Evolutionary conservation across 1,140 invertebrate species (phyloP).

Genomic region (Cotesia typhae): DNA sequence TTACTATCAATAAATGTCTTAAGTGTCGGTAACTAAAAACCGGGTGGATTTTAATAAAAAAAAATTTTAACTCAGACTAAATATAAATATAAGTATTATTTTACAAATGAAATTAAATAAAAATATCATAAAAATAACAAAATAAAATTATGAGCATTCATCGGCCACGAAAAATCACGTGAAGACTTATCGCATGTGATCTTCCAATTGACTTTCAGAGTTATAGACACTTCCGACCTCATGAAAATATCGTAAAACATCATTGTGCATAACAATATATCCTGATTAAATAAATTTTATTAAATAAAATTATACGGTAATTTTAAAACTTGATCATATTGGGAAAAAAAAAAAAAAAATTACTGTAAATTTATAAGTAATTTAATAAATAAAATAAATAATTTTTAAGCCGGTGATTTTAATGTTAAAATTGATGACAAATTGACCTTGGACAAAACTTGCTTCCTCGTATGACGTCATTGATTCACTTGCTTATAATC

Average conservation of each 20-base stretch:
- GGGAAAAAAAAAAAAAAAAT: too few species aligned
- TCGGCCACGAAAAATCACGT: slow-evolving; percentile 2
- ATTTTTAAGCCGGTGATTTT: neutral
- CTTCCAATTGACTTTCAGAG: slow-evolving; percentile 29
- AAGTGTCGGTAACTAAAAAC: too few species aligned
- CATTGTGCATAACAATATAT: too few species aligned
- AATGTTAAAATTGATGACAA: too few species aligned
- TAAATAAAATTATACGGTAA: neutral
- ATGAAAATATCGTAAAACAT: slow-evolving; percentile 30
- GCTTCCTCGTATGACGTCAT: neutral
- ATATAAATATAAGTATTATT: too few species aligned
- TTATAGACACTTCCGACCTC: slow-evolving; percentile 20
- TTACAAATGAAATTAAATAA: neutral
- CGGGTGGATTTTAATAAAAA: too few species aligned
- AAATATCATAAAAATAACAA: neutral
- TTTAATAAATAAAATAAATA: neutral
- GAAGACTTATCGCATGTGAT: slow-evolving; percentile 24
- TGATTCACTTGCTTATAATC: neutral
- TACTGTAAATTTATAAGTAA: neutral
- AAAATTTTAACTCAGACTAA: too few species aligned
- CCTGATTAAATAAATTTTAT: too few species aligned
- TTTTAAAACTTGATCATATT: too few species aligned
- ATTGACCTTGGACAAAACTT: neutral
- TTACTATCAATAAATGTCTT: too few species aligned
- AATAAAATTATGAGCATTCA: neutral